Percentiles rank a stretch among this genome's conserved stretches.
Evolutionary conservation across 30 jellyfish, hydroid and myxozoan genomes (phyloP).

Genomic region (Nemopilema nomurai): DNA sequence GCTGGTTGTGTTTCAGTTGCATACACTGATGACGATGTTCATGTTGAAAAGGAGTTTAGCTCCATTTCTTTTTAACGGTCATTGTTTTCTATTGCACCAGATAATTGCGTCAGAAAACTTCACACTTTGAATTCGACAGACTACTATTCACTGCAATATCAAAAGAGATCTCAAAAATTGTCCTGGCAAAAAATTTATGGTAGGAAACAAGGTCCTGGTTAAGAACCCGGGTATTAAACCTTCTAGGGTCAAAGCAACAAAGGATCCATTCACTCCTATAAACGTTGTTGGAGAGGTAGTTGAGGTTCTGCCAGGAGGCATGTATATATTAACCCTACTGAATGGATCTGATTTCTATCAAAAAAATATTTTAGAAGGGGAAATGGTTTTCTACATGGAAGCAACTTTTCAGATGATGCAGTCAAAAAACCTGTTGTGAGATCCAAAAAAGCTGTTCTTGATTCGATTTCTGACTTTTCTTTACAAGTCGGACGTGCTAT

Average conservation of each 20-base stretch:
- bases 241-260: neutral
- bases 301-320: conserved; percentile 16
- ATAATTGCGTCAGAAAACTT: neutral
- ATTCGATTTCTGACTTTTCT: conserved; percentile 19
- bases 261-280: conserved; percentile 24
- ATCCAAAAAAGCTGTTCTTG: neutral
- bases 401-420: neutral
- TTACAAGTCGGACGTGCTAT: conserved; percentile 8
- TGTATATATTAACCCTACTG: conserved; percentile 12
- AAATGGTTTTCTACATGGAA: conserved; percentile 12
- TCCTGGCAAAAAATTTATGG: conserved; percentile 8
- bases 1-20: neutral
- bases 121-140: neutral
- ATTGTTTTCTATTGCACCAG: neutral
- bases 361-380: conserved; percentile 20
- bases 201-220: conserved; percentile 8
- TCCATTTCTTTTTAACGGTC: neutral
- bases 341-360: neutral
- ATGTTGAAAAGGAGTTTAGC: neutral
- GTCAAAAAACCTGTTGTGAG: neutral
- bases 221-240: neutral
- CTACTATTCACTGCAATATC: conserved; percentile 16
- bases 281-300: conserved; percentile 23
- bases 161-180: conserved; percentile 18
- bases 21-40: neutral